Evolutionary conservation across 2,888 invertebrate species (phyloP).

Genomic region (Patella pellucida): DNA sequence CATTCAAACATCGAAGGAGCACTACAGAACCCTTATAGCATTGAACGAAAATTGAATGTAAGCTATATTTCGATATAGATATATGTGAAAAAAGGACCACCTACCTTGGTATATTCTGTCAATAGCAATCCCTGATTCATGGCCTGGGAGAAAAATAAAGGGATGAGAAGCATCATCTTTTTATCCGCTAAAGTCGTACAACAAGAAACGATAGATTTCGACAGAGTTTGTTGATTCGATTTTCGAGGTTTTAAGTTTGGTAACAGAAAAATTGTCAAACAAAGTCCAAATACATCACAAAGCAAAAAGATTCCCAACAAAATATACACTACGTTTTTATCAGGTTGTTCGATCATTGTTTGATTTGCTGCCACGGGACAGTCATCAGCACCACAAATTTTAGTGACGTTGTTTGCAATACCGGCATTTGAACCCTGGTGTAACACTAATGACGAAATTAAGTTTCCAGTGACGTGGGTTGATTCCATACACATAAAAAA

Average conservation of each 20-base stretch:
- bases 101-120: slow-evolving; percentile 64
- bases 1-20: too few relatives aligned
- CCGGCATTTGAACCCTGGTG: slow-evolving; percentile 35
- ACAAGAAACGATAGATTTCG: slow-evolving; percentile 37
- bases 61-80: too few relatives aligned
- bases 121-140: slow-evolving; percentile 61
- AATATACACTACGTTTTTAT: slow-evolving; percentile 43
- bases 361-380: slow-evolving; percentile 35
- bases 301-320: slow-evolving; percentile 53
- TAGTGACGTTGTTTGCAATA: slow-evolving; percentile 8
- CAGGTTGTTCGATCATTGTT: slow-evolving; percentile 40
- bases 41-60: too few relatives aligned
- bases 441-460: slow-evolving; percentile 58
- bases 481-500: slow-evolving; percentile 55
- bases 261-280: slow-evolving; percentile 44
- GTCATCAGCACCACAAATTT: slow-evolving; percentile 54
- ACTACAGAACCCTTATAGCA: too few relatives aligned
- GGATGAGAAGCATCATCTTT: slow-evolving; percentile 53
- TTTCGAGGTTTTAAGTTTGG: slow-evolving; percentile 35
- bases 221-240: slow-evolving; percentile 19
- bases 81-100: background rate
- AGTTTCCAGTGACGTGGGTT: slow-evolving; percentile 57
- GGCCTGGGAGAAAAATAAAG: slow-evolving; percentile 57
- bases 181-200: slow-evolving; percentile 37
- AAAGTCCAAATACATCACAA: slow-evolving; percentile 48